Evolutionary conservation across 2,888 invertebrate species (phyloP).

Genomic region (Hipparchia sbordonii): DNA sequence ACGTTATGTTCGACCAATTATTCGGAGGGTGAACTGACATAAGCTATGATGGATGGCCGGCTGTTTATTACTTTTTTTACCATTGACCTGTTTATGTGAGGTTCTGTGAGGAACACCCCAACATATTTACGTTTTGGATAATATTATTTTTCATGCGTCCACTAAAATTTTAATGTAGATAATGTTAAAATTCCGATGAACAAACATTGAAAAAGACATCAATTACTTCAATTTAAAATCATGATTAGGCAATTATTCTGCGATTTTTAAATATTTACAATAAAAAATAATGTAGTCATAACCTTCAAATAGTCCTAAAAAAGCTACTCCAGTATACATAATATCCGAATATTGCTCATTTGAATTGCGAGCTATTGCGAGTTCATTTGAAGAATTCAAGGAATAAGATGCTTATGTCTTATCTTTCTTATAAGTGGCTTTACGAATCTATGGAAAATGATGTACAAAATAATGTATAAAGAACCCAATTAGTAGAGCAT

Average conservation of each 20-base stretch:
- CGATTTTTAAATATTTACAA: too few relatives aligned
- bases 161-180: neutral
- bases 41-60: slow-evolving; percentile 60
- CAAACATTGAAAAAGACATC: too few relatives aligned
- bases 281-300: too few relatives aligned
- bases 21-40: slow-evolving; percentile 55
- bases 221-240: too few relatives aligned
- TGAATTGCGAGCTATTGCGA: too few relatives aligned
- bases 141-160: slow-evolving; percentile 1
- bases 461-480: neutral
- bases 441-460: neutral
- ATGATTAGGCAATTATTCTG: too few relatives aligned
- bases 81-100: slow-evolving; percentile 41
- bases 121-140: slow-evolving; percentile 28
- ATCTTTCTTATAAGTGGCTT: neutral
- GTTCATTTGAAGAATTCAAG: neutral
- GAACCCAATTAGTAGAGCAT: neutral
- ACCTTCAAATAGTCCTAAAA: too few relatives aligned
- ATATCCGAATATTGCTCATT: too few relatives aligned
- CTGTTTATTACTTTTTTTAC: slow-evolving; percentile 60
- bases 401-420: neutral
- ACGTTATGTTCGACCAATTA: slow-evolving; percentile 54
- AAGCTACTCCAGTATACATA: too few relatives aligned
- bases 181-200: neutral
- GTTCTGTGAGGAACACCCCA: slow-evolving; percentile 24